Percentiles rank a stretch among this genome's conserved stretches.
These are phyloP conservation scores for Erebia ligea DNA, from an alignment of 2,888 invertebrate genomes.

Conservation along the genomic window DNA sequence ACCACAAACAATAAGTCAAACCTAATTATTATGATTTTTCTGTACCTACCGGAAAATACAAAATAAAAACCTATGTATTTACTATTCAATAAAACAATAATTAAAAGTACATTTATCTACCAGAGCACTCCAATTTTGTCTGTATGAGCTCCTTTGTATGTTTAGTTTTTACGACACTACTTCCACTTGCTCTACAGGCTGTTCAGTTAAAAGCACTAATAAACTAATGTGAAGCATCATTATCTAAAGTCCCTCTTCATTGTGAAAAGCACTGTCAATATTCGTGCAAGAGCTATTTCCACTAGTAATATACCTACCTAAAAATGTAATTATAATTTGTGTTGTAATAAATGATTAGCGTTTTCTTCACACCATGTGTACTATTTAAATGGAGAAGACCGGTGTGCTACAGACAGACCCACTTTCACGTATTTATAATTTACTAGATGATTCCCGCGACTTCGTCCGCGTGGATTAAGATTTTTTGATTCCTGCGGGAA, in stretches of 20 bases:
- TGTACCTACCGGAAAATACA: background rate
- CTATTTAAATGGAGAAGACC: too few relatives aligned
- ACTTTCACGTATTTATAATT: too few relatives aligned
- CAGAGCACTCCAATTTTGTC: background rate
- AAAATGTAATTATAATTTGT: background rate
- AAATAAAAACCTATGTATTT: background rate
- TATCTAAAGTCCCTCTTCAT: constrained; percentile 41
- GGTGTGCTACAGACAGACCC: too few relatives aligned
- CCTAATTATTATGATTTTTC: background rate
- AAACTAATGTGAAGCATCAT: constrained; percentile 32
- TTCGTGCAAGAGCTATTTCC: constrained; percentile 21
- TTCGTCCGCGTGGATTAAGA: too few relatives aligned
- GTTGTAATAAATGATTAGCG: background rate
- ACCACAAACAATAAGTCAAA: background rate
- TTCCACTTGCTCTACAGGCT: constrained; percentile 27
- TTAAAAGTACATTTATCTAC: background rate
- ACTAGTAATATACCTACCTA: background rate
- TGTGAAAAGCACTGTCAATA: constrained; percentile 32
- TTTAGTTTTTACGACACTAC: constrained; percentile 18
- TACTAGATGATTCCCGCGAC: too few relatives aligned
- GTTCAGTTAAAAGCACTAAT: constrained; percentile 33
- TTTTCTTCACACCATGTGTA: too few relatives aligned
- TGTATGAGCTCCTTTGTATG: constrained; percentile 28
- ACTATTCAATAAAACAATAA: constrained; percentile 4
- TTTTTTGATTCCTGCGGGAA: too few relatives aligned